These are phyloP conservation scores for Clamator glandarius DNA, from an alignment of 2,797 vertebrate species.

Conservation along the genomic window DNA sequence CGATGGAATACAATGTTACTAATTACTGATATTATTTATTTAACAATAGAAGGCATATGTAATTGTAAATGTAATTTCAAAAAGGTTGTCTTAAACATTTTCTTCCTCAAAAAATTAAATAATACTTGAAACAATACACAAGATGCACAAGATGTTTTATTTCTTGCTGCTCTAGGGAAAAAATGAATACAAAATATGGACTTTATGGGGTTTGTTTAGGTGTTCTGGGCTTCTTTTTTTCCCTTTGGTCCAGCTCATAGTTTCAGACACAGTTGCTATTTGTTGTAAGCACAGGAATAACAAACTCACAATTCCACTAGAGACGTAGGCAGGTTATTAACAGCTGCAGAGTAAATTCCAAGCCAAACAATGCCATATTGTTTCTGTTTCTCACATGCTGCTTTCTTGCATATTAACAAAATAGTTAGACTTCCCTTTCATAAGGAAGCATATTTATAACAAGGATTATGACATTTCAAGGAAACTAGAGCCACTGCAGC, in stretches of 20 bases:
- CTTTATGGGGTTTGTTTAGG: neutral
- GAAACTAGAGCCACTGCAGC: neutral
- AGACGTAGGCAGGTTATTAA: slow-evolving; percentile 2
- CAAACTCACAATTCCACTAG: neutral
- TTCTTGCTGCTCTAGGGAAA: neutral
- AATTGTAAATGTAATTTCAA: neutral
- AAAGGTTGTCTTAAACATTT: neutral
- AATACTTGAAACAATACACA: neutral
- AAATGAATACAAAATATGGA: slow-evolving; percentile 10
- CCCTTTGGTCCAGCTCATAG: neutral
- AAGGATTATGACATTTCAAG: neutral
- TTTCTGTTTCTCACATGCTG: neutral
- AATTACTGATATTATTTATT: neutral
- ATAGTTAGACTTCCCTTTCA: slow-evolving; percentile 17
- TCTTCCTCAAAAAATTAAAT: neutral
- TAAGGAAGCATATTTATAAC: neutral
- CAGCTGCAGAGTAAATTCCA: slow-evolving; percentile 34
- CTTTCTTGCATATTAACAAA: slow-evolving; percentile 46
- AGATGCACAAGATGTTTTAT: neutral
- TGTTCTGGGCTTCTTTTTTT: neutral
- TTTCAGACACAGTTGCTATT: slow-evolving; percentile 22
- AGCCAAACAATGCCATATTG: slow-evolving; percentile 42
- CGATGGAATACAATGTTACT: neutral
- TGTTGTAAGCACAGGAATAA: neutral
- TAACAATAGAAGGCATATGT: neutral